Evolutionary conservation across 2,888 invertebrate species (phyloP).

Genomic region (Cosmopolites sordidus): DNA sequence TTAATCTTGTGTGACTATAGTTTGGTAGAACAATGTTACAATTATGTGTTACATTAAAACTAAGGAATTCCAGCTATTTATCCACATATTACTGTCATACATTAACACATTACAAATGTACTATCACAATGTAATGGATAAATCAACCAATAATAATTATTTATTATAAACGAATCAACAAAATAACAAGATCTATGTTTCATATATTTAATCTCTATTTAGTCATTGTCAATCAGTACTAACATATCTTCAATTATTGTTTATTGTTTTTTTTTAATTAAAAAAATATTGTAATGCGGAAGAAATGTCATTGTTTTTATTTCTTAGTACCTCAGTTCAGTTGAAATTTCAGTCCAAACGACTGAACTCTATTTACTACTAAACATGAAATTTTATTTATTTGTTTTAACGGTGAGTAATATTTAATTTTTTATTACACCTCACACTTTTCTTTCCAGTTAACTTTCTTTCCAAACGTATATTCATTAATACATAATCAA

Average conservation of each 20-base stretch:
- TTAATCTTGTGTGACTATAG: too few relatives aligned
- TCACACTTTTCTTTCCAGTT: neutral
- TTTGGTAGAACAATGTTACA: too few relatives aligned
- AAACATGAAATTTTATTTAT: slow-evolving; percentile 6
- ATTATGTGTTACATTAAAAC: too few relatives aligned
- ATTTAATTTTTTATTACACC: neutral
- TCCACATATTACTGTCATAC: too few relatives aligned
- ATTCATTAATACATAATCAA: neutral
- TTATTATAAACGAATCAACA: too few relatives aligned
- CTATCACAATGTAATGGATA: too few relatives aligned
- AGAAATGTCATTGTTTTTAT: neutral
- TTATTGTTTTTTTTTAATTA: neutral
- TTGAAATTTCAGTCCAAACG: neutral
- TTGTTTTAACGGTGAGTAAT: slow-evolving; percentile 7
- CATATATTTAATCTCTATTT: too few relatives aligned
- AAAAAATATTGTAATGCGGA: neutral
- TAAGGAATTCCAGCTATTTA: too few relatives aligned
- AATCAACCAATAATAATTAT: too few relatives aligned
- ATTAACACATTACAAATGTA: too few relatives aligned
- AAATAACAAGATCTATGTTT: too few relatives aligned
- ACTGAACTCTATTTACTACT: neutral
- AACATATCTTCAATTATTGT: neutral
- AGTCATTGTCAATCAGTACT: too few relatives aligned
- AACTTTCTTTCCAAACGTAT: neutral
- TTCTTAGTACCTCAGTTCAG: slow-evolving; percentile 8